Base-by-base conservation (phyloP, 2,888 invertebrate species). In the Pandemis cinnamomeana region DNA sequence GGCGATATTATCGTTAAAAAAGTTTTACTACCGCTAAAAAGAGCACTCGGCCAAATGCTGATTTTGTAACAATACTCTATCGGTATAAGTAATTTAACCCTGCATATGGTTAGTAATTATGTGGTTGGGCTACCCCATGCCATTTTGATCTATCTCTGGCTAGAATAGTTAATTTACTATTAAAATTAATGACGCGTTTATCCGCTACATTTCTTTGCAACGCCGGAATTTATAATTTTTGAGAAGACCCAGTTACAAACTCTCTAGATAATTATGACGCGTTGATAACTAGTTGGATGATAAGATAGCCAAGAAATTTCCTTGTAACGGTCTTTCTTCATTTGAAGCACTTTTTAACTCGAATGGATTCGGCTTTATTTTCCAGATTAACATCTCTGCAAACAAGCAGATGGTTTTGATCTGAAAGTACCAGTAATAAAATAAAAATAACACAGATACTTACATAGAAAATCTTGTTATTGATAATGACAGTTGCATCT, bases 71-170 rank as follows among this genome's bases (percentile, higher is more conserved):
- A 67, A 69, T 66, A 51, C 63, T 77, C 72, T 77, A 80, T 80
- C 77, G 71, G 78, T 77, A 77, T 76, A 77, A 78, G 80, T 80
- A 81, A 82, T 85, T 82, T 84, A 83, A 82, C 78, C 83, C 78
- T 84, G 80, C 90, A 89, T 89, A 88, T 89, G 89, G 84, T 83
- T 77, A 77, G 80, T 83, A 84, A 85, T 86, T 81, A 58, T 55
- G 60, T 69, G 73, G 69, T 70, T 48, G n/a, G 77, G 77, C 77
- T 27, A 78, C 75, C 82, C 73, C 64, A 27, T 36, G 51, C 58
- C 20, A 83, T 83, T 85, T 79, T 78, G 74, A 76, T 82, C 84
- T 85, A 84, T 78, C 75, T 79, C 27, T 58, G 58, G 27, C 80
- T 79, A 79, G 78, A 78, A 80, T 79, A 58, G 60, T 15, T 51